Evolutionary conservation across 2,113 vertebrate genomes (phyloP).

Genomic region (Amblyornis subalaris): DNA sequence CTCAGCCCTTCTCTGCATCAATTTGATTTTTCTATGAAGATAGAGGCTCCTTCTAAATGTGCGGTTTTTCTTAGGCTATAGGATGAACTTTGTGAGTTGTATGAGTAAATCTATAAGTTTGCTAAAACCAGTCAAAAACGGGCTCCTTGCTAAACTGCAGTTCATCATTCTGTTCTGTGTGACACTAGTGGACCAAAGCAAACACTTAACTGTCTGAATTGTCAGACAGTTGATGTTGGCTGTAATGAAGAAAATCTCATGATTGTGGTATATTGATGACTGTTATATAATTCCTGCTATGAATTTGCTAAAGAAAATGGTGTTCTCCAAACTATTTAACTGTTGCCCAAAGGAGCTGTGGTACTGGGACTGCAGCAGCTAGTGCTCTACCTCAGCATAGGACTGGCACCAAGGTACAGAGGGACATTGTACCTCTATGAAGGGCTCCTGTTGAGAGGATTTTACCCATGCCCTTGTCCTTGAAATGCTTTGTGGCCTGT

Average conservation of each 20-base stretch:
- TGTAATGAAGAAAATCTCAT: not conserved
- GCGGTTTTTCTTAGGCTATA: not conserved
- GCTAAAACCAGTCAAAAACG: not conserved
- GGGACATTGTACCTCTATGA: accelerated
- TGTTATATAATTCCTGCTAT: not conserved
- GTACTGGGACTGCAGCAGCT: not conserved
- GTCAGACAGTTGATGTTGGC: no score
- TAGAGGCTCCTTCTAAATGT: not conserved
- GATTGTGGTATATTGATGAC: not conserved
- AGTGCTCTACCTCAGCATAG: not conserved
- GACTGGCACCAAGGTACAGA: not conserved
- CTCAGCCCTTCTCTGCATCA: not conserved
- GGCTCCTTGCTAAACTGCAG: not conserved
- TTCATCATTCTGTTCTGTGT: not conserved
- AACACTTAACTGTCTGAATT: not conserved
- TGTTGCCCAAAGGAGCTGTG: not conserved
- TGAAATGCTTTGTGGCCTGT: not conserved
- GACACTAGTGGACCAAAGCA: not conserved
- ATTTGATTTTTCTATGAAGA: not conserved
- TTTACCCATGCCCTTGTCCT: not conserved
- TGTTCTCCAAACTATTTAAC: not conserved
- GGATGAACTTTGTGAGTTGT: not conserved
- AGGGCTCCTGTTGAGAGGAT: not conserved
- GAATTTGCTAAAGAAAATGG: not conserved
- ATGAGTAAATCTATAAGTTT: not conserved